Base-by-base conservation (phyloP, 92 coral and sea anemone species). In the Epizoanthus stellaris region DNA sequence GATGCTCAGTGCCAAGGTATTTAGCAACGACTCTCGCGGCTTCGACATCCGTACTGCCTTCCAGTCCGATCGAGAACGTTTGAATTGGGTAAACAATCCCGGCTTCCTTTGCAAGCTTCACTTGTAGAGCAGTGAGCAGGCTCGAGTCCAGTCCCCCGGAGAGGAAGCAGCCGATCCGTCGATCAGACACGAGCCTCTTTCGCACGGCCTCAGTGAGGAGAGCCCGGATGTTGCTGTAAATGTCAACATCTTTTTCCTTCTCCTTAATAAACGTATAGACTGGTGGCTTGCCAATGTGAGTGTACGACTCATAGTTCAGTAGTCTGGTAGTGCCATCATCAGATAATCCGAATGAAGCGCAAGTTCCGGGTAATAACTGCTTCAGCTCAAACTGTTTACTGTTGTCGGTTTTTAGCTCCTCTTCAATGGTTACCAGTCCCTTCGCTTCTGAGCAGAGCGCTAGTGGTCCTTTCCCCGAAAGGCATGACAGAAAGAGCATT, bases 71-170 rank as follows among this genome's bases (percentile, higher is more conserved):
- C 16, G 99, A 97, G 91, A 97, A 97, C 36, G 99, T 97, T 86
- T 97, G 99, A 86, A 97, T 94, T 17, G 98, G 99, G 77, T 97
- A 97, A 56, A 87, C 91, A 52, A 97, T 97, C 34, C 99, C 99
- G 71, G 84, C 62, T 70, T 97, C 97, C 72, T 95, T 95, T 45
- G 99, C 98, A 25, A 94, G 92, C 84, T 97, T 97, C 42, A 95
- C 92, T 61, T 94, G 90, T 16, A 91, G 87, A 21, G 99, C 89
- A 4, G 99, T 97, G 12, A 97, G 97, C 71, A 97, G 88, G 70
- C 99, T 97, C 20, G 99, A 97, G 80, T 97, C 99, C 86, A 97
- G 92, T 47, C 99, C 99, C 12, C 99, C 99, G 0, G 99, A 97
- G 13, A 94, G 93, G 20, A 97, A 88, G 67, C 99, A 97, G 17